phyloP scores from a whole-genome alignment of 1,140 invertebrate genomes.

The Pachypsylla venusta region DNA sequence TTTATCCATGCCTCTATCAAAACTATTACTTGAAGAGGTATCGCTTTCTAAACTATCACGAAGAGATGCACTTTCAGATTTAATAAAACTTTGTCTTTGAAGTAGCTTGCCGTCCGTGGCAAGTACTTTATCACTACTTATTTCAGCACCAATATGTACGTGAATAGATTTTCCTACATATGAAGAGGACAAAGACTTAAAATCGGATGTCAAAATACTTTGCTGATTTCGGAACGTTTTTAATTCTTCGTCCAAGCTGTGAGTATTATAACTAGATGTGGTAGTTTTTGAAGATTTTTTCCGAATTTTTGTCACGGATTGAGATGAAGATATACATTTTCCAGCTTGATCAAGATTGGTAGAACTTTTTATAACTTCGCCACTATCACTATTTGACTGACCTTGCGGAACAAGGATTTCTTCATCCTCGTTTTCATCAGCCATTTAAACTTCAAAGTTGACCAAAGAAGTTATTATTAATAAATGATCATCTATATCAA shows the following conservation, averaged over 20 bases:
- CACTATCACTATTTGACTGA: background rate
- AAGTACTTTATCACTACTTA: background rate
- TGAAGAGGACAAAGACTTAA: background rate
- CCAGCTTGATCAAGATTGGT: background rate
- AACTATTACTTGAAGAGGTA: background rate
- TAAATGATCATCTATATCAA: too few relatives aligned
- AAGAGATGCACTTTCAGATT: background rate
- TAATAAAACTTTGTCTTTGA: background rate
- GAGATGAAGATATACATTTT: background rate
- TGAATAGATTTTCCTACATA: background rate
- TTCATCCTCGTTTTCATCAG: background rate
- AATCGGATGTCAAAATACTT: background rate
- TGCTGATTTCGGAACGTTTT: background rate
- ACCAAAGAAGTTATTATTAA: too few relatives aligned
- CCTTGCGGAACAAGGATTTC: background rate
- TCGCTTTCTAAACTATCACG: background rate
- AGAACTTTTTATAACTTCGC: background rate
- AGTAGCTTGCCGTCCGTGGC: too few relatives aligned
- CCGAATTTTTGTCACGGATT: background rate
- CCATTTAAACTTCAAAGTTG: too few relatives aligned
- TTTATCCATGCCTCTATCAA: slow-evolving; percentile 5
- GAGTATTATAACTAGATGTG: background rate
- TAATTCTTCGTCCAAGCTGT: background rate
- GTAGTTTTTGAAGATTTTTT: background rate
- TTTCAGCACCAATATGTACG: background rate